Evolutionary conservation across 1,140 invertebrate genomes (phyloP), one percentile per base, ranked within the genome.

Genomic region (Tetragonula clypearis): DNA sequence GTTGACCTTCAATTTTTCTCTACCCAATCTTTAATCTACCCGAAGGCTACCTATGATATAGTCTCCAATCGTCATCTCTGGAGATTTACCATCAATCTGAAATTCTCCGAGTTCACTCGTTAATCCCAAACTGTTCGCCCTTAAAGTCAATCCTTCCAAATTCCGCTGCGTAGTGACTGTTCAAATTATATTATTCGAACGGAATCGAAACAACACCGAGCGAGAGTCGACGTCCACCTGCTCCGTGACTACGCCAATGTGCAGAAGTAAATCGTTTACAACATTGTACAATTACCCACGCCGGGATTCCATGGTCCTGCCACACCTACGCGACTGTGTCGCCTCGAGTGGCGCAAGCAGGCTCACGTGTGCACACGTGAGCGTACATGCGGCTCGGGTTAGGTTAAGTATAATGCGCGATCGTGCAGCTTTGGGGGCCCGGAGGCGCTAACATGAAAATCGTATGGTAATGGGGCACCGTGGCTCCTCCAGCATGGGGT

Each of bases 391-490:
- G 71, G 85, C 68, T 83, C 68, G 88, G 86, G 83, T 90, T 88
- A 86, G 84, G 85, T 90, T 91, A 91, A 92, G 90, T 91, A 93
- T 92, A 94, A 93, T 92, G 92, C 91, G 90, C 91, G 92, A 86
- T 94, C 92, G 93, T 92, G 92, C 90, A 87, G 90, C 90, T 93
- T 93, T 93, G 65, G 91, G 88, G 89, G 87, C 92, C 93, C 90
- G 92, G 88, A 92, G 93, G 93, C 93, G 93, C 91, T 92, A 93
- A 93, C 92, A 92, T 94, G 91, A 92, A 93, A 93, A 93, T 93
- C 90, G 92, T 93, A 94, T 93, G 93, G 91, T 94, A 94, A 94
- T 94, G 85, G 90, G 91, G 88, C 88, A 90, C 86, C 88, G 87
- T 92, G 91, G 91, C 88, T 92, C 81, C 86, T 88, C 82, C 77